Percentiles rank a stretch among this genome's conserved stretches.
These are phyloP conservation scores for Cnemophilus loriae DNA, from an alignment of 2,113 vertebrate genomes.

Conservation along the genomic window DNA sequence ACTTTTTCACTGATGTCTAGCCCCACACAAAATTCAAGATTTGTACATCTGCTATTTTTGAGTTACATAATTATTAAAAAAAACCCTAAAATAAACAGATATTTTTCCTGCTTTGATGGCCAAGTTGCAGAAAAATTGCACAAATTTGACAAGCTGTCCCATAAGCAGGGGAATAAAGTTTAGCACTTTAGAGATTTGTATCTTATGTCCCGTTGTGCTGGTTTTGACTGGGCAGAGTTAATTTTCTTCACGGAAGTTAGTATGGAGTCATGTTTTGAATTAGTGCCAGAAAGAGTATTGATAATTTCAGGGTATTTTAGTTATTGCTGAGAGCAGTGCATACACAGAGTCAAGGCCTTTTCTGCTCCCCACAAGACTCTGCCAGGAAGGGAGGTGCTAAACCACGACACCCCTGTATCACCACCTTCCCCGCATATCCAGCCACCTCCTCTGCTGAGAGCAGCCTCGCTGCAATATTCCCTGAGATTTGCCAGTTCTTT, in stretches of 20 bases:
- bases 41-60: neutral
- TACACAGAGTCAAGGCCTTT: neutral
- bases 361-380: neutral
- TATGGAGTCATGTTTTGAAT: neutral
- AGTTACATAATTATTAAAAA: neutral
- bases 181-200: neutral
- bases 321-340: neutral
- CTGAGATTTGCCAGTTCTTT: neutral
- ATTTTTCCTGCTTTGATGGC: neutral
- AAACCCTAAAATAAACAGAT: neutral
- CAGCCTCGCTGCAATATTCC: neutral
- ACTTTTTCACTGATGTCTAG: neutral
- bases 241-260: neutral
- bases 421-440: neutral
- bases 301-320: neutral
- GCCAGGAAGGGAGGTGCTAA: neutral
- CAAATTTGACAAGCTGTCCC: neutral
- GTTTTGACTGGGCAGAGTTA: neutral
- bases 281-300: neutral
- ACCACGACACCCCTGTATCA: neutral
- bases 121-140: neutral
- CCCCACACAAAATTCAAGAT: neutral
- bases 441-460: neutral
- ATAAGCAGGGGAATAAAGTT: neutral
- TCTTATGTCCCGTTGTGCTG: neutral